Base-by-base conservation (phyloP, 1,140 invertebrate species). In the Drosophila neocordata region DNA sequence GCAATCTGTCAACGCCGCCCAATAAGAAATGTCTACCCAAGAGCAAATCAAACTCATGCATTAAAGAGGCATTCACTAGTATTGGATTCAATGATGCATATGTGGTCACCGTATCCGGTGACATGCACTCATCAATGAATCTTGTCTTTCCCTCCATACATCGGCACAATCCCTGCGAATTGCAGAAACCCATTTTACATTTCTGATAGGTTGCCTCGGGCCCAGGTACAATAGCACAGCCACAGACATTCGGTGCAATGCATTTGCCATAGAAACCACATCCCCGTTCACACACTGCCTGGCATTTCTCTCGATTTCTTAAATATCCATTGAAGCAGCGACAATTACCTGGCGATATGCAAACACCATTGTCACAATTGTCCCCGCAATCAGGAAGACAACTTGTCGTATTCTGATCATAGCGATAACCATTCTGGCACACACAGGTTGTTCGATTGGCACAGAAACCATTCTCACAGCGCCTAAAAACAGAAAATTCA, bases 401-500 rank as follows among this genome's bases (percentile, higher is more conserved):
- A 9, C 83, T 92, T 44, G 80, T 81, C 1, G 89, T 91, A 2
- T 77, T 77, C 1, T 62, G 35, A 53, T 91, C 90, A 27, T 92
- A 93, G 1, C 94, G 93, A 73, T 94, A 94, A 22, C 94, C 94
- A 37, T 93, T 92, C 79, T 93, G 93, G 68, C 94, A 95, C 1
- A 92, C 90, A 81, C 95, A 95, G 0, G 84, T 89, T 1, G 94
- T 92, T 0, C 93, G 93, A 0, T 92, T 93, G 1, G 90, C 84
- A 77, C 95, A 95, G n/a, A 92, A 90, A 0, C 93, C 93, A 74
- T 95, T 94, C 2, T 93, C 87, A 70, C 94, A 95, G 7, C 78
- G 84, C 58, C 90, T 91, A 34, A 9, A 70, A 59, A 6, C 20
- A 15, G 37, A 15, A 13, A 48, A 11, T n/a, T n/a, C 24, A 53